A percentile compares a stretch with the other conserved stretches of the same genome.
phyloP scores from a whole-genome alignment of 2,888 invertebrate genomes.

The Lepidochitona cinerea region DNA sequence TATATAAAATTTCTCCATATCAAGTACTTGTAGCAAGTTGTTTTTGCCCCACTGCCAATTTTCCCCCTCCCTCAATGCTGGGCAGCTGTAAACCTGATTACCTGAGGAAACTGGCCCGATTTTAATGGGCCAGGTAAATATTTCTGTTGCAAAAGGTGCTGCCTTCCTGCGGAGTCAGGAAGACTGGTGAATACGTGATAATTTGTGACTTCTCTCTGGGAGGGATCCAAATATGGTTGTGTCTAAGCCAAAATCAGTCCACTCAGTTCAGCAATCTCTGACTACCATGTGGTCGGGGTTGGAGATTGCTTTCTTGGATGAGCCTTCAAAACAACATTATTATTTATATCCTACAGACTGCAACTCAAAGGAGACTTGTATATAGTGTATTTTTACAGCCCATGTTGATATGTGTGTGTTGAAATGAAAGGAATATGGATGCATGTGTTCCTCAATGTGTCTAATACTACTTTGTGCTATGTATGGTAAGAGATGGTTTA shows the following conservation, averaged over 20 bases:
- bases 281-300: neutral
- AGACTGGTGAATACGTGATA: neutral
- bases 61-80: neutral
- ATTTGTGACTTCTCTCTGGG: neutral
- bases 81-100: neutral
- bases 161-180: neutral
- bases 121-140: neutral
- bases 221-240: neutral
- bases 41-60: neutral
- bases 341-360: too few relatives aligned
- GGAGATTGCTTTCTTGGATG: neutral
- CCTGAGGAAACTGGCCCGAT: neutral
- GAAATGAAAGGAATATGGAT: too few relatives aligned
- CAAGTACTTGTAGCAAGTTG: too few relatives aligned
- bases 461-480: too few relatives aligned
- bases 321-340: too few relatives aligned
- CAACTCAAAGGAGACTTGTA: too few relatives aligned
- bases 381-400: neutral
- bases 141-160: constrained; percentile 1
- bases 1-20: too few relatives aligned
- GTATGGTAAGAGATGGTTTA: too few relatives aligned
- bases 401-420: too few relatives aligned
- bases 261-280: neutral
- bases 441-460: too few relatives aligned
- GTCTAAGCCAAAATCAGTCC: constrained; percentile 2